Percentiles rank a stretch among this genome's conserved stretches.
Conservation (phyloP, 2,113 vertebrate genomes). For the Panurus biarmicus region DNA sequence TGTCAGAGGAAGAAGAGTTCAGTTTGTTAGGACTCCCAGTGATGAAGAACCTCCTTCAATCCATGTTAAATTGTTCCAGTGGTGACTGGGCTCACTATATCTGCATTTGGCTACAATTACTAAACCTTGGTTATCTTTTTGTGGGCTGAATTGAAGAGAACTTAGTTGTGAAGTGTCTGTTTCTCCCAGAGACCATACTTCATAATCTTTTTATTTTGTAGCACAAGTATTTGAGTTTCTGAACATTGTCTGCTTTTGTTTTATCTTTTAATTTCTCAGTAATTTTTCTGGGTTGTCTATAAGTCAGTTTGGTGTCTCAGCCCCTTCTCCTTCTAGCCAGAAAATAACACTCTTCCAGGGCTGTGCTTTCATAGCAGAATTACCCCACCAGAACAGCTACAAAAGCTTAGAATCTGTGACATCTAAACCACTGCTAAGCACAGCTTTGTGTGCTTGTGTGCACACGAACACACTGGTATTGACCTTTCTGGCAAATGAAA, state of each 20-base stretch:
- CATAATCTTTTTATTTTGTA: neutral
- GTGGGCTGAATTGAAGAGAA: neutral
- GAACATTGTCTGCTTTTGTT: neutral
- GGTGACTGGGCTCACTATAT: neutral
- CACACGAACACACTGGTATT: neutral
- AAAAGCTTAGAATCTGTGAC: neutral
- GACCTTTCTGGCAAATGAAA: neutral
- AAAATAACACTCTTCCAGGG: neutral
- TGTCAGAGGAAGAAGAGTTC: neutral
- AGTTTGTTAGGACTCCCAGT: neutral
- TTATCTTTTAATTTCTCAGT: neutral
- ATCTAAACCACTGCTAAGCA: neutral
- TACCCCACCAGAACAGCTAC: neutral
- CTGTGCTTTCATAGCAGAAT: neutral
- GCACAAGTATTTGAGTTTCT: neutral
- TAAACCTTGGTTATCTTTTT: neutral
- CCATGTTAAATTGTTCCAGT: neutral
- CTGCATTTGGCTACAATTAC: neutral
- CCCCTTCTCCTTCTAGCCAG: neutral
- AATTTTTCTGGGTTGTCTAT: neutral
- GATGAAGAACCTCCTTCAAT: neutral
- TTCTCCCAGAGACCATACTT: neutral
- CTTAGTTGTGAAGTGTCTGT: neutral
- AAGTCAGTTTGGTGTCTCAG: neutral
- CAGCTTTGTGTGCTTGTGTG: neutral